Conservation (phyloP, 1,140 invertebrate genomes). For the Apis dorsata region DNA sequence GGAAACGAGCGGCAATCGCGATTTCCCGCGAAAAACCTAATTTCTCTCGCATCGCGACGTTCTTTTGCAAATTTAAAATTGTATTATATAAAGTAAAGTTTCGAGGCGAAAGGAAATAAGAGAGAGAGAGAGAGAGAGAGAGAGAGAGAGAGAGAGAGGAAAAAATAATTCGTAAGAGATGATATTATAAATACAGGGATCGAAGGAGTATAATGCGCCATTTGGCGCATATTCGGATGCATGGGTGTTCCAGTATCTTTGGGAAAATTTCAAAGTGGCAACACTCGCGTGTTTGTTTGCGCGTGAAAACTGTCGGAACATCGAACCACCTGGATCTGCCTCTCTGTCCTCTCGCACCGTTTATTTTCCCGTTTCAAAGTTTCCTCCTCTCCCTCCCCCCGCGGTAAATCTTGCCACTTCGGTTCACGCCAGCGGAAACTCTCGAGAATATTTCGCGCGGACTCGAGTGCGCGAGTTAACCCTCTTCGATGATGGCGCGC, state of each 20-base stretch:
- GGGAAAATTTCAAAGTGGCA: neutral
- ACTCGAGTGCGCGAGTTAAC: conserved; percentile 30
- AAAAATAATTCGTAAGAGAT: too few relatives aligned
- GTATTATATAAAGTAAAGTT: too few relatives aligned
- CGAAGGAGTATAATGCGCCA: too few relatives aligned
- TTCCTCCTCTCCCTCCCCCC: neutral
- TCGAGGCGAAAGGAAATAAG: too few relatives aligned
- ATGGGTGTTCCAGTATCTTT: conserved; percentile 2
- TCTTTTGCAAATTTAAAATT: too few relatives aligned
- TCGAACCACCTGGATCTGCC: conserved; percentile 50
- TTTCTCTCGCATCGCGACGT: too few relatives aligned
- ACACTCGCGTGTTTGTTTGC: conserved; percentile 25
- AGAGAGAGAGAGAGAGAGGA: neutral
- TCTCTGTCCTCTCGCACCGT: conserved; percentile 32
- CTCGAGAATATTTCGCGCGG: conserved; percentile 44
- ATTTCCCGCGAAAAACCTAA: too few relatives aligned
- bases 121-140: too few relatives aligned
- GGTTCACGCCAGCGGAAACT: conserved; percentile 36
- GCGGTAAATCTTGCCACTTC: conserved; percentile 18
- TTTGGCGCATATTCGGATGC: too few relatives aligned
- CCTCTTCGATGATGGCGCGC: conserved; percentile 14
- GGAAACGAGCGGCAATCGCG: neutral
- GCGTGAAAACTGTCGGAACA: conserved; percentile 47
- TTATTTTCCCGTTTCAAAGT: conserved; percentile 37
- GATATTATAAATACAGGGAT: too few relatives aligned